Base-by-base conservation (phyloP, 2,888 invertebrate genomes). In the Crematogaster levior region DNA sequence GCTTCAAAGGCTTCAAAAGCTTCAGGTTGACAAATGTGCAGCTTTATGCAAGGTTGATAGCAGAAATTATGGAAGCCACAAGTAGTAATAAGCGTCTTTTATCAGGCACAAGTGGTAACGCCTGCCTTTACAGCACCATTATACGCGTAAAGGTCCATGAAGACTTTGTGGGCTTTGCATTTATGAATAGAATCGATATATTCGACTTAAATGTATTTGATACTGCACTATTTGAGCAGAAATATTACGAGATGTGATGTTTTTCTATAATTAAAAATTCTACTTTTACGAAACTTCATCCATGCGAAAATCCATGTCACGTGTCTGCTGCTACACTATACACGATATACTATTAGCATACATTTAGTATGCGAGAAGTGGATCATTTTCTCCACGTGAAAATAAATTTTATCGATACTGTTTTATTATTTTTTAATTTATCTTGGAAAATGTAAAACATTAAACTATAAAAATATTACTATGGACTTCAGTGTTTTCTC, bases 71-170 rank as follows among this genome's bases (percentile, higher is more conserved):
- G 10, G 21, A 34, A n/a, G 18, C 34, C 10, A 34, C 68, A 68
- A 77, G 43, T 79, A 34, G 46, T 40, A 43, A 79, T 18, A 46
- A 43, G 46, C 56, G 56, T 68, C 56, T 79, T 68, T 43, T 24
- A 56, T 68, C 77, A 43, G 68, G 58, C 68, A 43, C 77, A 34
- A 56, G 68, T 68, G 12, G 68, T 46, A 79, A 58, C 12, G 30
- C 34, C 56, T 56, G 21, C 12, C 12, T 30, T 77, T 58, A 34
- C 7, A 56, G 30, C 43, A 12, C 6, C 40, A 43, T 79, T 79
- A 56, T 30, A 56, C 3, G 43, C 43, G 40, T n/a, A 53, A 65
- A 27, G 46, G 12, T 65, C n/a, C 37, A 34, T 53, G 12, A 27
- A 27, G 53, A 34, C 48, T 74, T 21, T 21, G 61, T 9, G 30